Percentiles rank a stretch among this genome's conserved stretches.
Conservation (phyloP, 2,113 vertebrate species). For the Hirundichthys speculiger region DNA sequence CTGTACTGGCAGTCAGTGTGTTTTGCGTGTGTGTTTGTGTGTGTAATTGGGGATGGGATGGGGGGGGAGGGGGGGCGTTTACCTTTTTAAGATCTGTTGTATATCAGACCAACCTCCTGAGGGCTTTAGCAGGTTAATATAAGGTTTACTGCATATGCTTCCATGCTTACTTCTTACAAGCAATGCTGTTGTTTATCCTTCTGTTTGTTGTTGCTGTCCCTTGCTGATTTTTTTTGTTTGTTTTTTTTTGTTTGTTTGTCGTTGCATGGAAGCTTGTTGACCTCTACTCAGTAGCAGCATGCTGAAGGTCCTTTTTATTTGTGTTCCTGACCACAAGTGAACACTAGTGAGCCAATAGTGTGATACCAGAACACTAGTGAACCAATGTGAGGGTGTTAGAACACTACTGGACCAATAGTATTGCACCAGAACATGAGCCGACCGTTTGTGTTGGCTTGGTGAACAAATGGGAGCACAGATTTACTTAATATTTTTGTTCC, state of each 20-base stretch:
- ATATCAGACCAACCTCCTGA: slow-evolving; percentile 62
- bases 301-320: slow-evolving; percentile 56
- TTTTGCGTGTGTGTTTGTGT: slow-evolving; percentile 19
- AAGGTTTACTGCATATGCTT: slow-evolving; percentile 76
- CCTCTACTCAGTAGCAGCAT: slow-evolving; percentile 79
- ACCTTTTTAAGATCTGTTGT: slow-evolving; percentile 71
- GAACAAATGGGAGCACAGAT: slow-evolving; percentile 73
- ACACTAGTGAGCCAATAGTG: slow-evolving; percentile 72
- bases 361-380: slow-evolving; percentile 75
- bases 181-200: slow-evolving; percentile 65
- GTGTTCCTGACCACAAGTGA: slow-evolving; percentile 63
- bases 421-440: slow-evolving; percentile 60
- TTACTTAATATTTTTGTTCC: slow-evolving; percentile 70
- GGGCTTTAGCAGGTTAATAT: slow-evolving; percentile 69
- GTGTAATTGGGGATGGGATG: slow-evolving; percentile 23
- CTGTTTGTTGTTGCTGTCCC: slow-evolving; percentile 57
- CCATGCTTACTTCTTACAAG: slow-evolving; percentile 73
- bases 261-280: slow-evolving; percentile 78
- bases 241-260: slow-evolving; percentile 63
- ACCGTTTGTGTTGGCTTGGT: slow-evolving; percentile 65
- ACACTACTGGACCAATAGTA: slow-evolving; percentile 68
- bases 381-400: slow-evolving; percentile 45
- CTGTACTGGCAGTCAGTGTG: slow-evolving; percentile 30
- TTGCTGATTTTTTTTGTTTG: too few relatives aligned
- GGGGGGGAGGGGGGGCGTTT: slow-evolving; percentile 48